Percentiles rank a stretch among this genome's conserved stretches.
phyloP scores from a whole-genome alignment of 2,113 vertebrate genomes.

The Tragelaphus strepsiceros region DNA sequence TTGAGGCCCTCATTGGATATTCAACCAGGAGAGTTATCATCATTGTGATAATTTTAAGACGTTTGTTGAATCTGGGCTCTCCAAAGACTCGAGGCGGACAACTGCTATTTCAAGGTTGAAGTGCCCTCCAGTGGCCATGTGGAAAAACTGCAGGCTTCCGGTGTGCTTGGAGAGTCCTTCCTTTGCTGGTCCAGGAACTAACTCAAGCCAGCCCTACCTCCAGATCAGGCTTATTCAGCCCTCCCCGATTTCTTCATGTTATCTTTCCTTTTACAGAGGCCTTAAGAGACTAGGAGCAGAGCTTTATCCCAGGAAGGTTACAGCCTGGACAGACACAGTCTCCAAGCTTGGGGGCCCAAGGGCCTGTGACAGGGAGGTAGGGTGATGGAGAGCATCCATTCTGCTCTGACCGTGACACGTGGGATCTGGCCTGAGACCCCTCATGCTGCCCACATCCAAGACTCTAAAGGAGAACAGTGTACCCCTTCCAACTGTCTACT shows the following conservation, averaged over 20 bases:
- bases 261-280: constrained; percentile 21
- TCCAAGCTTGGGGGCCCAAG: neutral
- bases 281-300: neutral
- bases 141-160: neutral
- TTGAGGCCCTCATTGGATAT: neutral
- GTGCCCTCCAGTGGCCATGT: constrained; percentile 59
- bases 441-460: neutral
- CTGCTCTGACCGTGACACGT: neutral
- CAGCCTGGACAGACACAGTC: neutral
- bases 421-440: neutral
- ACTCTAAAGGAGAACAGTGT: neutral
- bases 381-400: neutral
- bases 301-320: neutral
- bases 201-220: neutral
- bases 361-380: neutral
- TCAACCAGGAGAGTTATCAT: neutral
- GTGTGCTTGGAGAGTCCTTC: neutral
- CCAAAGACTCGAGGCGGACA: neutral
- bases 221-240: neutral
- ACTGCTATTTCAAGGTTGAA: constrained; percentile 39
- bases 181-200: neutral
- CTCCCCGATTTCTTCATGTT: constrained; percentile 13
- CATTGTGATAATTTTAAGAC: constrained; percentile 40
- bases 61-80: neutral
- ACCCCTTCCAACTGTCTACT: neutral